Evolutionary conservation across 2,113 vertebrate species (phyloP).

Genomic region (Oryzias melastigma): DNA sequence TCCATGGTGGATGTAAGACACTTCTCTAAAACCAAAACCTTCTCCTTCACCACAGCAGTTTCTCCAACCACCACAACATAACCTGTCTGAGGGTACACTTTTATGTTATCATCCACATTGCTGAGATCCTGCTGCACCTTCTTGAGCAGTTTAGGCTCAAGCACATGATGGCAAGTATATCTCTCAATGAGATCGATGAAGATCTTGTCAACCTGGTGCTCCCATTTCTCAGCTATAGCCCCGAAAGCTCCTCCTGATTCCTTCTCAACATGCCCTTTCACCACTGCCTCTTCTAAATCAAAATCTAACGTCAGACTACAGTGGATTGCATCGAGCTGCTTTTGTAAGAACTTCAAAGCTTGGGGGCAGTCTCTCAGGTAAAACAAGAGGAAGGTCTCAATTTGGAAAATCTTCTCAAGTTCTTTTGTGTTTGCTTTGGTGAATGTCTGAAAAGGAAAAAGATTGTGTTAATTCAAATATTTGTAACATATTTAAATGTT

Average conservation of each 20-base stretch:
- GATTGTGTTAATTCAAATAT: too few species aligned
- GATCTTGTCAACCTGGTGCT: constrained; percentile 37
- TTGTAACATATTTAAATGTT: too few species aligned
- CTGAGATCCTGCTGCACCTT: constrained; percentile 22
- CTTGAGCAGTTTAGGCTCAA: constrained; percentile 19
- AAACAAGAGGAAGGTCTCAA: constrained; percentile 46
- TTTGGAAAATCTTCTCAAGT: constrained; percentile 37
- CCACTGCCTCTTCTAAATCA: constrained; percentile 42
- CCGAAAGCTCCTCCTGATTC: constrained; percentile 2
- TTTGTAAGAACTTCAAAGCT: constrained; percentile 24
- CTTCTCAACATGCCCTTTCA: constrained; percentile 36
- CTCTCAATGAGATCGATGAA: constrained; percentile 4
- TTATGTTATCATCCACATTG: constrained; percentile 22
- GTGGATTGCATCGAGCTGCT: constrained; percentile 34
- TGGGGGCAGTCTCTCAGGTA: constrained; percentile 55
- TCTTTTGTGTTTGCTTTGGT: constrained; percentile 8
- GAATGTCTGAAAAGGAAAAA: constrained; percentile 4
- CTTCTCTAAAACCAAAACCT: constrained; percentile 18
- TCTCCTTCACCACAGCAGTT: constrained; percentile 26
- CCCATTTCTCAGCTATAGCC: constrained; percentile 34
- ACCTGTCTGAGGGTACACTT: constrained; percentile 34
- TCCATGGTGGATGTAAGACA: constrained; percentile 18
- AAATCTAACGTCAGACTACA: constrained; percentile 35
- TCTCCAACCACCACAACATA: constrained; percentile 61
- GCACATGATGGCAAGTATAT: constrained; percentile 41